A percentile compares a stretch with the other conserved stretches of the same genome.
Conservation (phyloP, 37 sponge, comb jelly and placozoan genomes). For the Ianthella basta region DNA sequence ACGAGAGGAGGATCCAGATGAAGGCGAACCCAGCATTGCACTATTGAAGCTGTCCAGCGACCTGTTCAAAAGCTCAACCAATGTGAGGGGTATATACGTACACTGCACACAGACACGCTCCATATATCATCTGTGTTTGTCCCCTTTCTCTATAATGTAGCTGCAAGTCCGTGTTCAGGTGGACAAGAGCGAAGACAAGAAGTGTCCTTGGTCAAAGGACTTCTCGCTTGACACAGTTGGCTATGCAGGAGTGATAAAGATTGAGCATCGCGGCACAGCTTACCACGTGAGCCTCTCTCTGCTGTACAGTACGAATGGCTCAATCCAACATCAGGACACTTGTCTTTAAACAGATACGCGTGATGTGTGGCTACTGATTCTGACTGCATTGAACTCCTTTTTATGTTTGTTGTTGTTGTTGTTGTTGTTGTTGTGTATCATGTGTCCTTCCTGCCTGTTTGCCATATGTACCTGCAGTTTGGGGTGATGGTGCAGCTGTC, state of each 20-base stretch:
- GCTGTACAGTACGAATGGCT: neutral
- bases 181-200: neutral
- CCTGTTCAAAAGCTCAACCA: conserved; percentile 4
- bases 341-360: too few species aligned
- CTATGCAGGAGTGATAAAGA: conserved; percentile 46
- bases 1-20: too few species aligned
- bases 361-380: neutral
- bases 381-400: neutral
- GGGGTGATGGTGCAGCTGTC: conserved; percentile 73
- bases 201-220: conserved; percentile 67
- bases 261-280: conserved; percentile 31
- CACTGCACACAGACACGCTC: too few species aligned
- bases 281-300: conserved; percentile 40
- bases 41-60: neutral
- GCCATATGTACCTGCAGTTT: conserved; percentile 45
- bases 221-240: conserved; percentile 76
- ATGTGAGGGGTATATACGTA: conserved; percentile 10
- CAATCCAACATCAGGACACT: too few species aligned
- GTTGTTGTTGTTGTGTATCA: neutral
- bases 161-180: neutral
- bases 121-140: too few species aligned
- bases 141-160: neutral
- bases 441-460: neutral
- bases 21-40: neutral
- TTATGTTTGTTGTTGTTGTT: neutral